A percentile compares a stretch with the other conserved stretches of the same genome.
phyloP scores from a whole-genome alignment of 2,888 invertebrate genomes.

The Acanthacorydalis orientalis region DNA sequence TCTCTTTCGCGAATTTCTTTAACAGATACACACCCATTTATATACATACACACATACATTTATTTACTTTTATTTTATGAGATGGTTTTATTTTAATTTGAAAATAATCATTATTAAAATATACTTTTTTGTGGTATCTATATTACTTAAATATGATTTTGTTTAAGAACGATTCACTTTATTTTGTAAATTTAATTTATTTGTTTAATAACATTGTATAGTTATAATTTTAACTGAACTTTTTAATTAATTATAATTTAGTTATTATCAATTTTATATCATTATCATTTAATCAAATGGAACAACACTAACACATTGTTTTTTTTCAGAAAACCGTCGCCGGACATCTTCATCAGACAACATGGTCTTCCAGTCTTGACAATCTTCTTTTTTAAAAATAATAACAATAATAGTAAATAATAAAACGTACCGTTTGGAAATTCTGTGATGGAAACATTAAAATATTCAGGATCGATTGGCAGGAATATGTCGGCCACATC shows the following conservation, averaged over 20 bases:
- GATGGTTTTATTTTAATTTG: too few species aligned
- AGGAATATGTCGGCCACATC: conserved; percentile 14
- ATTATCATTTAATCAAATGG: neutral
- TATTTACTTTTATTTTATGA: too few species aligned
- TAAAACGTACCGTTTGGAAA: neutral
- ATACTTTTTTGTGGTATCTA: too few species aligned
- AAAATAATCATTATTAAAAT: too few species aligned
- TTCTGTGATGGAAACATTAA: conserved; percentile 6
- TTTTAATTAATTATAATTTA: too few species aligned
- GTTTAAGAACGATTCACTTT: too few species aligned
- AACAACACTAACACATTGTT: neutral
- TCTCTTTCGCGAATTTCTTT: neutral
- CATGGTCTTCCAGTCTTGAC: too few species aligned
- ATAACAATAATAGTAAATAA: neutral
- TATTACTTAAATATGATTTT: too few species aligned
- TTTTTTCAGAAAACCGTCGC: neutral
- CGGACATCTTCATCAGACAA: neutral
- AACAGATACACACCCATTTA: neutral
- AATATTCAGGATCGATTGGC: conserved; percentile 1
- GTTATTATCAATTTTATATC: too few species aligned
- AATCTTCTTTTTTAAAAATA: neutral
- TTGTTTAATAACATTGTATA: too few species aligned
- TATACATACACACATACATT: neutral
- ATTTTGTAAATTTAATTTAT: too few species aligned
- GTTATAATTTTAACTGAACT: too few species aligned